These are phyloP conservation scores for Agriopis leucophaearia DNA, from an alignment of 2,888 invertebrate genomes.

Conservation along the genomic window DNA sequence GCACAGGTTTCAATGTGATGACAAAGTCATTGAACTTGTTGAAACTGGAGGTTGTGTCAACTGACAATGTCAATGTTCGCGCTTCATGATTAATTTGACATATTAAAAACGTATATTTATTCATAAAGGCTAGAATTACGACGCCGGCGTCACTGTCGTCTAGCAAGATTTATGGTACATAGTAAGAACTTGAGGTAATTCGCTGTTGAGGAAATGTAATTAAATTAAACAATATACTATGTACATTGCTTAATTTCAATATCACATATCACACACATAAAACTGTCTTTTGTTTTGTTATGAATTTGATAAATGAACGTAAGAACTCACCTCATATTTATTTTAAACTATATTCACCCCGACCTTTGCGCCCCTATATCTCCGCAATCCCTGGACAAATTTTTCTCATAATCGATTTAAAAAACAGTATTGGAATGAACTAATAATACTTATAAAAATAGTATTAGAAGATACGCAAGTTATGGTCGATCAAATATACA, in stretches of 20 bases:
- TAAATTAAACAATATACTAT: no score
- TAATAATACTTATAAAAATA: not conserved
- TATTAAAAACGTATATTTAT: conserved; percentile 27
- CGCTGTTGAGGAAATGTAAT: not conserved
- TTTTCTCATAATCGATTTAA: no score
- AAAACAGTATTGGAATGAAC: not conserved
- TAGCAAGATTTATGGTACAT: not conserved
- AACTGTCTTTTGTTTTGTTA: no score
- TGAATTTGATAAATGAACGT: no score
- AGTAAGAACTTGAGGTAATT: not conserved
- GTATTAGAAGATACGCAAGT: no score
- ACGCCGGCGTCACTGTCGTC: not conserved
- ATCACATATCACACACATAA: no score
- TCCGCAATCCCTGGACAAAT: no score
- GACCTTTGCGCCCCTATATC: no score
- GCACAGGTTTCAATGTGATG: conserved; percentile 25
- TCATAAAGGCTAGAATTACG: conserved; percentile 14
- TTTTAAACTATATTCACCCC: not conserved
- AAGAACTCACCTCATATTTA: no score
- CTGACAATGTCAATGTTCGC: conserved; percentile 42
- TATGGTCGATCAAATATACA: no score
- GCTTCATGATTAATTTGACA: conserved; percentile 34
- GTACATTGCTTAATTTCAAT: no score
- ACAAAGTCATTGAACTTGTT: conserved; percentile 45
- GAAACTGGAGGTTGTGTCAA: conserved; percentile 38